Percentiles rank a stretch among this genome's conserved stretches.
phyloP scores from a whole-genome alignment of 2,797 vertebrate species.

The Sebastes melanostomus region DNA sequence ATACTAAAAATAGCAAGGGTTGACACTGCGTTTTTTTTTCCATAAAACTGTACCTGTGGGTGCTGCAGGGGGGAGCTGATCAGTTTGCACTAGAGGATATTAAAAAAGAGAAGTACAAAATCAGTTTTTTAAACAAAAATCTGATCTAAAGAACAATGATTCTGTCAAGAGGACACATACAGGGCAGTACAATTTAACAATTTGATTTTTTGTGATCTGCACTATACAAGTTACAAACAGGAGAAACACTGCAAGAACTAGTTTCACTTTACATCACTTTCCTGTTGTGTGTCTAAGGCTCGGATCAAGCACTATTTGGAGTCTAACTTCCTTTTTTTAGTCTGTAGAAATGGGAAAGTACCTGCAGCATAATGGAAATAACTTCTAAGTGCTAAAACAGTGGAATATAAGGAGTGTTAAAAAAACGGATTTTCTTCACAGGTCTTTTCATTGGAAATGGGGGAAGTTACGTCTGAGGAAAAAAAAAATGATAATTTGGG shows the following conservation, averaged over 20 bases:
- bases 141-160: neutral
- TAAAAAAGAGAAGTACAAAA: conserved; percentile 14
- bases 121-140: neutral
- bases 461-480: neutral
- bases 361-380: conserved; percentile 70
- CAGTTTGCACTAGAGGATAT: conserved; percentile 49
- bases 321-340: conserved; percentile 71
- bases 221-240: conserved; percentile 6
- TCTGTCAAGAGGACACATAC: neutral
- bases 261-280: conserved; percentile 79
- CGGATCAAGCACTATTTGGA: conserved; percentile 48
- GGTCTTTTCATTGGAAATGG: neutral
- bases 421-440: neutral
- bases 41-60: conserved; percentile 71
- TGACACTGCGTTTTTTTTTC: conserved; percentile 1
- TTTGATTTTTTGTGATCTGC: neutral
- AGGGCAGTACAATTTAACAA: neutral
- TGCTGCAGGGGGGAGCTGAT: conserved; percentile 29
- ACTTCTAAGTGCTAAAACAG: conserved; percentile 28
- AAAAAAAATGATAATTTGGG: neutral
- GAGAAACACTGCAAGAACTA: conserved; percentile 38
- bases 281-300: conserved; percentile 53
- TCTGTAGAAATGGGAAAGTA: conserved; percentile 79
- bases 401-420: conserved; percentile 34
- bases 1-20: neutral